Evolutionary conservation across 2,888 invertebrate genomes (phyloP), one percentile per base, ranked within the genome.

Genomic region (Melinaea marsaeus): DNA sequence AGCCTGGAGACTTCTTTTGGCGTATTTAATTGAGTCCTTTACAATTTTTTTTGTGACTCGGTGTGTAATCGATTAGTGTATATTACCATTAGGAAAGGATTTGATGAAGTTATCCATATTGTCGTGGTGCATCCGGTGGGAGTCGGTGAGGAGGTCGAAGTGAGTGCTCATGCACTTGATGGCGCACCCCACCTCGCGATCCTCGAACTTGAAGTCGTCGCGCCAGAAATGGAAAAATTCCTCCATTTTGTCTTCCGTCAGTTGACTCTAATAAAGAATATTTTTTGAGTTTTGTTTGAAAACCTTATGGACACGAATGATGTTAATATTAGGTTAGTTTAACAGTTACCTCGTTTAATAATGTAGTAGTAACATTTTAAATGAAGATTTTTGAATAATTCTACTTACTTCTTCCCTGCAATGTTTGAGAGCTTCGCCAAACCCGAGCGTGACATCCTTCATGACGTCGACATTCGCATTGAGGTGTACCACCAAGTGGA

Each of bases 161-260:
- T 85, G 74, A 2, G 69, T 69, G 74, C 84, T 81, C 90, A 90
- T 90, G 80, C 90, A 90, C 71, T 74, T 79, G 73, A 90, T 76
- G 65, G 90, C 90, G 79, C 90, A 90, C 75, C 90, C 90, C 70
- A 90, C 74, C 79, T 86, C 89, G 62, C 88, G 88, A 70, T 82
- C 79, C 71, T 85, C 84, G 76, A 90, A 88, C 74, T 81, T 80
- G 80, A 89, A 90, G 78, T 88, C 88, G 1, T 88, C 86, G 69
- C 81, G 73, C 90, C 90, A 90, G 80, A 88, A 86, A 79, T 90
- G 88, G 74, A 85, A 88, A 81, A 90, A 90, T 77, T 89, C 84
- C 64, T 88, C 90, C 90, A 90, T 88, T 75, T 83, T 81, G 65
- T 87, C 88, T 58, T 85, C 84, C 0, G 84, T 78, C 48, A 90